These are phyloP conservation scores for Flexamia atlantica DNA, from an alignment of 2,888 invertebrate genomes.

Conservation along the genomic window DNA sequence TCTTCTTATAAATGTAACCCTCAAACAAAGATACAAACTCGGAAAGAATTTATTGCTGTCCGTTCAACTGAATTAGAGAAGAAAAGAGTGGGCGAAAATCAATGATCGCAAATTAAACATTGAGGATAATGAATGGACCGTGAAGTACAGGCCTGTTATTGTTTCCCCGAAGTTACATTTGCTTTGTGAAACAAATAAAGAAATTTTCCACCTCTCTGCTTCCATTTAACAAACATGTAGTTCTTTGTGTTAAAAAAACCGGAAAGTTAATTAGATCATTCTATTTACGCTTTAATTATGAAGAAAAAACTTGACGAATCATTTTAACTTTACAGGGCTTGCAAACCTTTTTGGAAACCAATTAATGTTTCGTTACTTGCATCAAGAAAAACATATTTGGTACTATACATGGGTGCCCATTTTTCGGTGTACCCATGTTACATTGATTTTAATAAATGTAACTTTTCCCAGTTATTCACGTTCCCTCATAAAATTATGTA, in stretches of 20 bases:
- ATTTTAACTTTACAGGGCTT: too few species aligned
- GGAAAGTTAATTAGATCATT: neutral
- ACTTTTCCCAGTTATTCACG: too few species aligned
- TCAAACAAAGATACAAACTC: neutral
- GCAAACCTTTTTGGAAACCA: too few species aligned
- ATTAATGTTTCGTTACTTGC: too few species aligned
- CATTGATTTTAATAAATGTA: too few species aligned
- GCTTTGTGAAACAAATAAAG: slow-evolving; percentile 24
- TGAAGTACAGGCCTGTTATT: slow-evolving; percentile 3
- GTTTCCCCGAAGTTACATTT: neutral
- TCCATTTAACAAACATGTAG: neutral
- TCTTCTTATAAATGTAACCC: too few species aligned
- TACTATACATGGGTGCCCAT: too few species aligned
- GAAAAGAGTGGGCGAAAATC: neutral
- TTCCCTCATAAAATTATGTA: too few species aligned
- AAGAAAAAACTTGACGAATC: too few species aligned
- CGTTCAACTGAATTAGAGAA: neutral
- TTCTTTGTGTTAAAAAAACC: neutral
- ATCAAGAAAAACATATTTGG: too few species aligned
- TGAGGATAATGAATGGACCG: slow-evolving; percentile 1
- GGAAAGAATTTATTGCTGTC: neutral
- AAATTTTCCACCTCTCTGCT: slow-evolving; percentile 10
- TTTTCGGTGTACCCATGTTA: too few species aligned
- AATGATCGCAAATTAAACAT: slow-evolving; percentile 10
- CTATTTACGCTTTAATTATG: too few species aligned